Base-by-base conservation (phyloP, 1,140 invertebrate genomes). In the Cryptotermes secundus region DNA sequence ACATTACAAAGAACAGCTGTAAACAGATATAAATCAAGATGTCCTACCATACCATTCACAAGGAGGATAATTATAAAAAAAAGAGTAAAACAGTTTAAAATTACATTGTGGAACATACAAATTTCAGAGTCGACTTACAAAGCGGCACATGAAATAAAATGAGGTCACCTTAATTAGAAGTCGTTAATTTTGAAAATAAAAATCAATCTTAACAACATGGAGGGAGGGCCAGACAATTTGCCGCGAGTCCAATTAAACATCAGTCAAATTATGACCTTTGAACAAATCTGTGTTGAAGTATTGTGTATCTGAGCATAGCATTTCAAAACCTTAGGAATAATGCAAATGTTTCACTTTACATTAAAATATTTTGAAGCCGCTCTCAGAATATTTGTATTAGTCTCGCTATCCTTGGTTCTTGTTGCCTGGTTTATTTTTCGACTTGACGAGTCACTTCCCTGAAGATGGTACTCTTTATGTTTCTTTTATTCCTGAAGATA, bases 211-310 rank as follows among this genome's bases (percentile, higher is more conserved):
- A n/a, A 72, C 59, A 72, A 72, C 59, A 72, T 3, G 22, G 22
- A 59, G 6, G 53, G 24, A 42, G 53, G 6, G 59, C 26, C 14
- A 31, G 0, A 16, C 59, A 31, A n/a, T 12, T 1, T 2, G 4
- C 26, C 31, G 6, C 59, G 14, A 72, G 59, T 72, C 9, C 26
- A 31, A 31, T 0, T 14, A 72, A n/a, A 7, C n/a, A n/a, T 31
- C 59, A 72, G 4, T 72, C 59, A 72, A 72, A 72, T 72, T 72
- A 6, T 72, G 59, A 72, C 59, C 59, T 72, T 72, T 72, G 59
- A 26, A 72, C 59, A 16, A n/a, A 72, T 31, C 59, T 3, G 1
- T 72, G 59, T 26, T 31, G 59, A 72, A n/a, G 31, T 3, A 72
- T 6, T 72, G n/a, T 31, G 31, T 4, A n/a, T 72, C 59, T 31